Conservation (phyloP, 2,888 invertebrate species). For the Malacosoma neustria region DNA sequence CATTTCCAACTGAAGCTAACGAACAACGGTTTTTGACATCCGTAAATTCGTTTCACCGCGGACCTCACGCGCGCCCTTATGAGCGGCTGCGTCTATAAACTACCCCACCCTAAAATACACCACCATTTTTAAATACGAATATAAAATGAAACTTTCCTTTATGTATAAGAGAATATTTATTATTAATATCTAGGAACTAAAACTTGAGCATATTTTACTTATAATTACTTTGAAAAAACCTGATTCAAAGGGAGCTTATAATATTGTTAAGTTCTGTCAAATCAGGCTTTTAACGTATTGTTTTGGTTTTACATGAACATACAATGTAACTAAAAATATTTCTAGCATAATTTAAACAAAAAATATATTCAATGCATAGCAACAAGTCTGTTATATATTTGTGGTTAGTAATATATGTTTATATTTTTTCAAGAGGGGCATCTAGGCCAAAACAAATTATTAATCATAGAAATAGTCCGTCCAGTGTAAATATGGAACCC, state of each 20-base stretch:
- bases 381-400: too few relatives aligned
- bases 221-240: slow-evolving; percentile 13
- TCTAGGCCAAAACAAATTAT: too few relatives aligned
- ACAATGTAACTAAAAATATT: too few relatives aligned
- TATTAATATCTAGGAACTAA: slow-evolving; percentile 14
- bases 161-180: slow-evolving; percentile 4
- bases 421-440: too few relatives aligned
- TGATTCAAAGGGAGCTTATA: slow-evolving; percentile 35
- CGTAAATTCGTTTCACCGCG: background rate
- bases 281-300: slow-evolving; percentile 27
- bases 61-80: background rate
- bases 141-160: background rate
- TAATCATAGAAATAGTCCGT: too few relatives aligned
- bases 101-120: background rate
- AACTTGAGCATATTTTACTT: slow-evolving; percentile 8
- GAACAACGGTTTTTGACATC: too few relatives aligned
- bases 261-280: slow-evolving; percentile 31
- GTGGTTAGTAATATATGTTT: too few relatives aligned
- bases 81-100: background rate
- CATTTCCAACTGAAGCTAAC: too few relatives aligned
- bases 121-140: background rate
- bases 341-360: too few relatives aligned
- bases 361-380: too few relatives aligned
- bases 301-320: too few relatives aligned
- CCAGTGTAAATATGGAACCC: too few relatives aligned